phyloP scores from a whole-genome alignment of 2,888 invertebrate species.

The Chrysina gloriosa region DNA sequence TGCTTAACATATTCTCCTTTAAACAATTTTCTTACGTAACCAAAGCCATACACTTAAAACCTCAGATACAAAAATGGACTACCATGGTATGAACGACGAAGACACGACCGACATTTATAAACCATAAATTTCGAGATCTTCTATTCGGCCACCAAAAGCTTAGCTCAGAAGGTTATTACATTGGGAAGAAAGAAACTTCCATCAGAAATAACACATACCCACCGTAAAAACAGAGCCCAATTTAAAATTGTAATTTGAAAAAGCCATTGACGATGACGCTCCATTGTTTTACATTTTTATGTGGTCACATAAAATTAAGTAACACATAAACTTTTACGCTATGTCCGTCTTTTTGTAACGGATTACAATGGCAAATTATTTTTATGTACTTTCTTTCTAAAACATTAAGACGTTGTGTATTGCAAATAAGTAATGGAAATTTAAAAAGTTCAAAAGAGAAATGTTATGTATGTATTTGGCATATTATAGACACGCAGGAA shows the following conservation, averaged over 20 bases:
- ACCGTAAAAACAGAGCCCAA: conserved; percentile 11
- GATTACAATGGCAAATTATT: conserved; percentile 21
- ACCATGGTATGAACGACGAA: neutral
- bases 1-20: neutral
- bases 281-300: conserved; percentile 30
- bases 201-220: conserved; percentile 8
- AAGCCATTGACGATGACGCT: conserved; percentile 6
- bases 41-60: neutral
- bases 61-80: neutral
- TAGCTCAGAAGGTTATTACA: conserved; percentile 3
- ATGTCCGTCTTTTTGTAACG: conserved; percentile 5
- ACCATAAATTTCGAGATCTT: conserved; percentile 29
- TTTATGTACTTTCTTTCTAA: conserved; percentile 12
- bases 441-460: too few species aligned
- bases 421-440: neutral
- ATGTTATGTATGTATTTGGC: too few species aligned
- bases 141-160: neutral
- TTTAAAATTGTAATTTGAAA: conserved; percentile 22
- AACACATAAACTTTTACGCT: conserved; percentile 6
- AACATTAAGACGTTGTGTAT: conserved; percentile 10
- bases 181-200: neutral
- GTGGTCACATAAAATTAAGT: conserved; percentile 22
- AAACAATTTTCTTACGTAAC: conserved; percentile 27
- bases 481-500: too few species aligned
- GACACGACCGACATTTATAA: conserved; percentile 5